Evolutionary conservation across 2,888 invertebrate species (phyloP).

Genomic region (Rambutsinella grinnellia): DNA sequence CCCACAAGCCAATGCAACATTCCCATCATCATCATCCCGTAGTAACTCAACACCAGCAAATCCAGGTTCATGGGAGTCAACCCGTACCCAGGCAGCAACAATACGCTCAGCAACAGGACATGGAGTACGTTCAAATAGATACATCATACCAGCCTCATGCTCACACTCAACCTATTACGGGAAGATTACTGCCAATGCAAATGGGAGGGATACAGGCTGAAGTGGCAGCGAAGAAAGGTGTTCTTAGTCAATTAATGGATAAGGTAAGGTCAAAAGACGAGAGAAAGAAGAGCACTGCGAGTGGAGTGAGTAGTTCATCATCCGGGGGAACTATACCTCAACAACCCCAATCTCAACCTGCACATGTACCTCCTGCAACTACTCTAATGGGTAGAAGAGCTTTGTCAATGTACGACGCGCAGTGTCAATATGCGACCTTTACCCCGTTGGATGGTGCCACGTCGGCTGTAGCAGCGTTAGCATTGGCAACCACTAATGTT

Average conservation of each 20-base stretch:
- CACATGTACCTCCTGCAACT: conserved; percentile 52
- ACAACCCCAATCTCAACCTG: conserved; percentile 48
- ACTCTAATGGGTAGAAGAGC: conserved; percentile 56
- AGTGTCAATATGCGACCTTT: conserved; percentile 63
- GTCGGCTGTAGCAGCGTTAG: conserved; percentile 64
- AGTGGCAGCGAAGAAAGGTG: conserved; percentile 68
- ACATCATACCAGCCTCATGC: conserved; percentile 58
- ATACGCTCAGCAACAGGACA: conserved; percentile 45
- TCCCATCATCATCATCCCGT: conserved; percentile 3
- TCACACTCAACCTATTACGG: conserved; percentile 6
- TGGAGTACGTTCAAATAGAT: conserved; percentile 65
- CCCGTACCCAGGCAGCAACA: conserved; percentile 23
- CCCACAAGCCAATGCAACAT: conserved; percentile 24
- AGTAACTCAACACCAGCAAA: conserved; percentile 21
- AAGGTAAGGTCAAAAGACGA: conserved; percentile 70
- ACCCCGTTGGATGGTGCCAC: conserved; percentile 59
- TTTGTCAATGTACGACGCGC: conserved; percentile 64
- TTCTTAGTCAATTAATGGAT: conserved; percentile 74
- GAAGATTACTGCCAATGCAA: conserved; percentile 25
- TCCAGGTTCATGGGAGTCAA: no score
- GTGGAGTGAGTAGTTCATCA: conserved; percentile 59
- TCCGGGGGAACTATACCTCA: conserved; percentile 57
- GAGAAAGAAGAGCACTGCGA: conserved; percentile 64
- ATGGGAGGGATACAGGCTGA: conserved; percentile 33
- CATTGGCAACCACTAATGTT: conserved; percentile 25